Base-by-base conservation (phyloP, 2,797 vertebrate genomes). In the Spinus pinus region DNA sequence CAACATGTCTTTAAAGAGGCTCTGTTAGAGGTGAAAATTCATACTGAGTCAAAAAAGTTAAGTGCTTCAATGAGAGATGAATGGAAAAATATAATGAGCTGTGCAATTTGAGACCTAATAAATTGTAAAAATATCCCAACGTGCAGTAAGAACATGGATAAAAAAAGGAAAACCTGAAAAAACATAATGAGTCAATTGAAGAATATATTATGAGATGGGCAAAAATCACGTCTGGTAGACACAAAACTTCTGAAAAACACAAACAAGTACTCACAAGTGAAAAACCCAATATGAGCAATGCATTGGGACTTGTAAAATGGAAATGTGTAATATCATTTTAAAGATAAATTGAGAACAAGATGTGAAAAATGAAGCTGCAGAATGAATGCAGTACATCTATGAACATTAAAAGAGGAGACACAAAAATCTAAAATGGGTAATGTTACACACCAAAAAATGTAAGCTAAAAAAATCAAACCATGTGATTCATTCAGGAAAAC, bases 91-190 rank as follows among this genome's bases (percentile, higher is more conserved):
- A 25, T 44, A 67, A 41, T 18, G 14, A 61, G 50, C 77, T 77
- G 24, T 75, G 24, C 10, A 53, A 53, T 75, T 61, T 57, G 51
- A 90, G 41, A 62, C 46, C 22, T n/a, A 60, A 71, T 39, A 47
- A 73, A 39, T 16, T 42, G 17, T 46, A 31, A 64, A 71, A 42
- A 14, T 22, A 14, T 0, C 4, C 6, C 6, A 69, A 27, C 0
- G 0, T 69, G 10, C 14, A 56, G 4, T 73, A 77, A 79, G 42
- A 79, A 44, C 7, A 33, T 9, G 33, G 3, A 22, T 33, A 22
- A 6, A 39, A 28, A 87, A 79, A 72, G 8, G 12, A 39, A 86
- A 84, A 61, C 4, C 18, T 50, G 46, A 35, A 86, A 60, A 64
- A 71, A 22, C 20, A 18, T 7, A 77, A 54, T 0, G 0, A 66